These are phyloP conservation scores for Tenualosa ilisha DNA, from an alignment of 2,797 vertebrate species.

Conservation along the genomic window DNA sequence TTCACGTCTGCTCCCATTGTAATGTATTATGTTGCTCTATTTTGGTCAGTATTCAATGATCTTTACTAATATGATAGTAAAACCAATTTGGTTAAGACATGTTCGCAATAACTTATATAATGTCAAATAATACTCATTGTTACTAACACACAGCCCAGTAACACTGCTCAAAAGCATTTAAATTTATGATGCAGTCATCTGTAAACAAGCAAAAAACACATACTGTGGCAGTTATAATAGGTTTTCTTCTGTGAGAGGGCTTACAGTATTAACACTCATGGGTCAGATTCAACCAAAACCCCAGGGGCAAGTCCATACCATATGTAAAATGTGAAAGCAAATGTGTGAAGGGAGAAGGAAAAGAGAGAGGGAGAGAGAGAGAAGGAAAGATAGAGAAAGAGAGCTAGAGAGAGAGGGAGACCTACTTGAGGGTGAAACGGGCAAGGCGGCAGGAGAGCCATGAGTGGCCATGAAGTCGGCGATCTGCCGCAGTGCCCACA, in stretches of 20 bases:
- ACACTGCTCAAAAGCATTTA: no score
- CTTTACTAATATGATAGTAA: no score
- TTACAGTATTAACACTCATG: neutral
- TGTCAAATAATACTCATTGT: no score
- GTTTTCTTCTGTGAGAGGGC: neutral
- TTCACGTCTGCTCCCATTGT: no score
- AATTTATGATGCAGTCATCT: neutral
- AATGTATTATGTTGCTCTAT: no score
- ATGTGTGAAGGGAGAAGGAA: neutral
- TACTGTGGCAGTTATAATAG: neutral
- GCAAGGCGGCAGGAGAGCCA: constrained; percentile 83
- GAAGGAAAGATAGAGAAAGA: neutral
- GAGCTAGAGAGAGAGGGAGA: constrained; percentile 37
- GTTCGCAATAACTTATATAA: no score
- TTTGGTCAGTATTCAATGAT: no score
- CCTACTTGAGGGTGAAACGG: constrained; percentile 87
- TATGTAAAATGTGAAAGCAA: neutral
- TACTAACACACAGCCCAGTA: no score
- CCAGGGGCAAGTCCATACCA: neutral
- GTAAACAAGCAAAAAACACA: neutral
- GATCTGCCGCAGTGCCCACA: constrained; percentile 94
- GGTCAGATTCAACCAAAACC: neutral
- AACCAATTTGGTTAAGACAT: no score
- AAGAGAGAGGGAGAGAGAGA: neutral
- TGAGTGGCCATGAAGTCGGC: constrained; percentile 94